Conservation (phyloP, 2,888 invertebrate species). For the Caenorhabditis sp. region DNA sequence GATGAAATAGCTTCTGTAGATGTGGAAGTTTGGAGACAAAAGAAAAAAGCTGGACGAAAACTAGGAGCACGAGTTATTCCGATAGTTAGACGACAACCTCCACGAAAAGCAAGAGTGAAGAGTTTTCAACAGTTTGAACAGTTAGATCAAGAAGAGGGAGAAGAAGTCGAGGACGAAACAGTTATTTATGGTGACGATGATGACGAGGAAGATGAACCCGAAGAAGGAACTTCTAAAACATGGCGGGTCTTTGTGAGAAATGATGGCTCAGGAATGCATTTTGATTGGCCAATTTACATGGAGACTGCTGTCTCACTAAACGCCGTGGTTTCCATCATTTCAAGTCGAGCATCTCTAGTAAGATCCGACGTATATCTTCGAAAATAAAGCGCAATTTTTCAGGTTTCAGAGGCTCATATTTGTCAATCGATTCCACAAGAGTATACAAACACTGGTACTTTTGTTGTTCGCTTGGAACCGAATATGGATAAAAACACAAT, state of each 20-base stretch:
- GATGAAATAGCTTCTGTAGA: slow-evolving; percentile 38
- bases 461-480: slow-evolving; percentile 29
- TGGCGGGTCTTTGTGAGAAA: slow-evolving; percentile 44
- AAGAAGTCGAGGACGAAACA: slow-evolving; percentile 16
- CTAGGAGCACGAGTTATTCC: slow-evolving; percentile 7
- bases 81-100: slow-evolving; percentile 25
- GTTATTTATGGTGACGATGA: background rate
- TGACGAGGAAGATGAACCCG: slow-evolving; percentile 2
- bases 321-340: slow-evolving; percentile 35
- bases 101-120: slow-evolving; percentile 16
- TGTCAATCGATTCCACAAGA: slow-evolving; percentile 47
- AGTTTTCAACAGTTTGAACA: slow-evolving; percentile 30
- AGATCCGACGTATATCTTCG: background rate
- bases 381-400: background rate
- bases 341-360: slow-evolving; percentile 17
- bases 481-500: slow-evolving; percentile 20
- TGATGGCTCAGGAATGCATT: slow-evolving; percentile 42
- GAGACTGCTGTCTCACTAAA: slow-evolving; percentile 17
- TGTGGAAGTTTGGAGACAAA: slow-evolving; percentile 11
- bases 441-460: slow-evolving; percentile 48
- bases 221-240: slow-evolving; percentile 24
- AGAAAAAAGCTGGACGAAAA: slow-evolving; percentile 2
- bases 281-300: slow-evolving; percentile 41
- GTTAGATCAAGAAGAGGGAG: slow-evolving; percentile 14
- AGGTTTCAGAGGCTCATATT: slow-evolving; percentile 26